Conservation (phyloP, 2,113 vertebrate genomes). For the Amphiprion ocellaris region DNA sequence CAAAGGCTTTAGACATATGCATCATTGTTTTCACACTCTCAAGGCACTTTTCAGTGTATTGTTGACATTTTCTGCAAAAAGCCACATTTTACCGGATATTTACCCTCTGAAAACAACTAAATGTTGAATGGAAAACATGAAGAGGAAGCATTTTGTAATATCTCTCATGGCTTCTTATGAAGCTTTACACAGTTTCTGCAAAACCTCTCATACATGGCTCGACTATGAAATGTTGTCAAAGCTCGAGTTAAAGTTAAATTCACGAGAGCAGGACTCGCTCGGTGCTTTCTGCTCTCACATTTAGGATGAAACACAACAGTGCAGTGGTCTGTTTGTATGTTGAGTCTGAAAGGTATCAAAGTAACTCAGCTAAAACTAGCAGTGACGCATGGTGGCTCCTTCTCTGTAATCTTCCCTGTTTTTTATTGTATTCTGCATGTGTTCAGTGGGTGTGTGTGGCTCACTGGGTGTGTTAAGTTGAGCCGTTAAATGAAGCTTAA, state of each 20-base stretch:
- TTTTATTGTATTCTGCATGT: neutral
- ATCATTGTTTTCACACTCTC: neutral
- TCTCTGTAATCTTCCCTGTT: neutral
- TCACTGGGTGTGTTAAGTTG: conserved; percentile 10
- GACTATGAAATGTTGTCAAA: neutral
- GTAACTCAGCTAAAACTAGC: conserved; percentile 7
- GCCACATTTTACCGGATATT: too few species aligned
- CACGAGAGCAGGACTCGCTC: neutral
- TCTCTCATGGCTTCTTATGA: too few species aligned
- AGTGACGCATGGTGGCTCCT: conserved; percentile 20
- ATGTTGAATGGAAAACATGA: too few species aligned
- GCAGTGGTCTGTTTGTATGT: conserved; percentile 3
- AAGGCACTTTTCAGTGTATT: neutral
- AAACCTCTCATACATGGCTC: conserved; percentile 3
- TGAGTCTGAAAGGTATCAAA: conserved; percentile 7
- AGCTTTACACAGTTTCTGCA: neutral
- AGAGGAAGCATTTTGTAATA: too few species aligned
- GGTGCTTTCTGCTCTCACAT: conserved; percentile 10
- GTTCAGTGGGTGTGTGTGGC: neutral
- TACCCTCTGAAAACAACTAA: too few species aligned
- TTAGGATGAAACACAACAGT: neutral
- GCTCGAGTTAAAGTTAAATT: conserved; percentile 3
- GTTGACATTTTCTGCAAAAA: too few species aligned
- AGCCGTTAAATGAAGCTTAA: conserved; percentile 23
- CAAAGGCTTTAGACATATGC: conserved; percentile 5